Evolutionary conservation across 1,140 invertebrate genomes (phyloP), one percentile per base, ranked within the genome.

Genomic region (Lepidurus couesii): DNA sequence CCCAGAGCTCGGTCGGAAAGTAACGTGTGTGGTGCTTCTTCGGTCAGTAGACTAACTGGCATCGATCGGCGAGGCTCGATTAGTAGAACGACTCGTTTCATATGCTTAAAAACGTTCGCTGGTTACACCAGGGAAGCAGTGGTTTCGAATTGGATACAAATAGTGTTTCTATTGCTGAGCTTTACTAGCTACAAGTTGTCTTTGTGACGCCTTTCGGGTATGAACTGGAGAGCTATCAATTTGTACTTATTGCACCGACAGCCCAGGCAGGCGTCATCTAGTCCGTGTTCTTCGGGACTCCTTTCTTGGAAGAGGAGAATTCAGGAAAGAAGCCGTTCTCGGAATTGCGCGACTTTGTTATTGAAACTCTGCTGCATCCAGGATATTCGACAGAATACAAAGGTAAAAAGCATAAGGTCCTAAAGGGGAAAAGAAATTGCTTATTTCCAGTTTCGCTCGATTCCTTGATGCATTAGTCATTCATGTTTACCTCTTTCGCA

Each of bases 301-400:
- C 1, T 16, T 65, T 65, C 53, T 21, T 65, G 53, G 53, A 65
- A 65, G n/a, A 65, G 21, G 53, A 65, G 2, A 65, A 16, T 65
- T 21, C 2, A 4, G 34, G 13, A 65, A 16, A 65, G 16, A 1
- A 13, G 53, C 53, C 13, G 53, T 65, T 65, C 53, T 16, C 53
- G 13, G 53, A 65, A 65, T 65, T 65, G 53, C 53, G 53, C 53
- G 7, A 65, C 53, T 65, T 65, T 65, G 53, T 65, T 65, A 65
- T 16, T 65, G 21, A 65, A 65, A 21, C 53, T 65, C 16, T 65
- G 53, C 53, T 65, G 53, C n/a, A 65, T 7, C 53, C 53, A 65
- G 21, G 53, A 65, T 65, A 13, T 65, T 16, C 53, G 53, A 65
- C 53, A 65, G 21, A 65, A 13, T 65, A 13, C 16, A 13, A 65